Conservation (phyloP, 1,140 invertebrate genomes). For the Cryptotermes secundus region DNA sequence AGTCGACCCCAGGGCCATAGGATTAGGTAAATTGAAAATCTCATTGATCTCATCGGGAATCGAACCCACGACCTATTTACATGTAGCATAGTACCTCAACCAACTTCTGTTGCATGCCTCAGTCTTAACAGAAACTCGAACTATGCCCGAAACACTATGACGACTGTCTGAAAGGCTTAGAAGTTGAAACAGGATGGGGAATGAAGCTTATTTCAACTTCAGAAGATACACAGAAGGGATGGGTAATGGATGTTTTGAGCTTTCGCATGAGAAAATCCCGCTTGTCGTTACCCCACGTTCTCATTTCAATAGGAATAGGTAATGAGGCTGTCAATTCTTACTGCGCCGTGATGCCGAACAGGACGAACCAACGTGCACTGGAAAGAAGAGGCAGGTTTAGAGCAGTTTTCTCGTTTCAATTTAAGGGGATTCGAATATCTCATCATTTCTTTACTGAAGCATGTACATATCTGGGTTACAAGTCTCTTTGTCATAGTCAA, state of each 20-base stretch:
- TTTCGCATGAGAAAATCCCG: neutral
- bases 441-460: neutral
- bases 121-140: too few species aligned
- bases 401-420: neutral
- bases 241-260: slow-evolving; percentile 5
- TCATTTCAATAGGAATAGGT: slow-evolving; percentile 6
- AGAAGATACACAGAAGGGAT: neutral
- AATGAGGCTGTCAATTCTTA: neutral
- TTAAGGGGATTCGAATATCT: neutral
- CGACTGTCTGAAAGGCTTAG: neutral
- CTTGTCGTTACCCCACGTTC: neutral
- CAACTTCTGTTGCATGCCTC: too few species aligned
- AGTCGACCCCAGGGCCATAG: too few species aligned
- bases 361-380: neutral
- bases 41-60: too few species aligned
- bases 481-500: too few species aligned
- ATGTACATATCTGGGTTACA: too few species aligned
- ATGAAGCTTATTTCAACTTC: slow-evolving; percentile 11
- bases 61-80: too few species aligned
- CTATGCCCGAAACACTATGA: neutral
- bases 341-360: neutral
- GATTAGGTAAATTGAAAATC: too few species aligned
- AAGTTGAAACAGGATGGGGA: neutral
- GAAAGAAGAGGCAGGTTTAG: neutral
- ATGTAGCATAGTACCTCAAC: too few species aligned